A percentile compares a stretch with the other conserved stretches of the same genome.
phyloP scores from a whole-genome alignment of 2,113 vertebrate genomes.

The Progne subis region DNA sequence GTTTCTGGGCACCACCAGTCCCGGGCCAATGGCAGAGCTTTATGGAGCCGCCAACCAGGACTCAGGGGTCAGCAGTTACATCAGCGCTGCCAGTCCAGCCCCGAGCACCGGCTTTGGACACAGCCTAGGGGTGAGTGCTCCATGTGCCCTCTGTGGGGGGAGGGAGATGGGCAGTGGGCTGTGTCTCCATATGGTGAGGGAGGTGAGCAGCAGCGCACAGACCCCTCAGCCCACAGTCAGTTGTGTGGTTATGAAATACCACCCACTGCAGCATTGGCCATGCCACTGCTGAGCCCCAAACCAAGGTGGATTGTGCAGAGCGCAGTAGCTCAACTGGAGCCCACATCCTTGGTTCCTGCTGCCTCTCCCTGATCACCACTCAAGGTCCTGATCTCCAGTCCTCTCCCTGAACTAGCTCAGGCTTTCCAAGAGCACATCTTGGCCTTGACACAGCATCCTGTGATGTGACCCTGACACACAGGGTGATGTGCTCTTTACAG shows the following conservation, averaged over 20 bases:
- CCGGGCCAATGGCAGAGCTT: conserved; percentile 96
- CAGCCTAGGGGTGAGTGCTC: conserved; percentile 91
- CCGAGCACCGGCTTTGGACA: conserved; percentile 97
- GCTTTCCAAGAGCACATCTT: neutral
- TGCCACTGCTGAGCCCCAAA: neutral
- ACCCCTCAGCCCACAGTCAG: neutral
- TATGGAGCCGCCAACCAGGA: conserved; percentile 95
- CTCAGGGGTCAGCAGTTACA: conserved; percentile 97
- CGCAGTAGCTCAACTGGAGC: neutral
- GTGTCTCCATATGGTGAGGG: fast-evolving
- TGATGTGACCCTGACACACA: neutral
- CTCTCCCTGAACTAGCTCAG: neutral
- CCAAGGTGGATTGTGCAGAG: fast-evolving
- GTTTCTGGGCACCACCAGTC: conserved; percentile 97
- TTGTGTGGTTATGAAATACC: neutral
- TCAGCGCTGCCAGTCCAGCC: conserved; percentile 95
- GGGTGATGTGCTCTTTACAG: neutral
- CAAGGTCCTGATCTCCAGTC: neutral
- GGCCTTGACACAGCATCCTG: neutral
- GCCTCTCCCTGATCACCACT: neutral
- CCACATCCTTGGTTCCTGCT: neutral
- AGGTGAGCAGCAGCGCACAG: neutral
- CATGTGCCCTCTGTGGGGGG: neutral
- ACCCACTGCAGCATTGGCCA: neutral
- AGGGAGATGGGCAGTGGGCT: neutral